Base-by-base conservation (phyloP, 2,888 invertebrate species). In the Zootermopsis nevadensis region DNA sequence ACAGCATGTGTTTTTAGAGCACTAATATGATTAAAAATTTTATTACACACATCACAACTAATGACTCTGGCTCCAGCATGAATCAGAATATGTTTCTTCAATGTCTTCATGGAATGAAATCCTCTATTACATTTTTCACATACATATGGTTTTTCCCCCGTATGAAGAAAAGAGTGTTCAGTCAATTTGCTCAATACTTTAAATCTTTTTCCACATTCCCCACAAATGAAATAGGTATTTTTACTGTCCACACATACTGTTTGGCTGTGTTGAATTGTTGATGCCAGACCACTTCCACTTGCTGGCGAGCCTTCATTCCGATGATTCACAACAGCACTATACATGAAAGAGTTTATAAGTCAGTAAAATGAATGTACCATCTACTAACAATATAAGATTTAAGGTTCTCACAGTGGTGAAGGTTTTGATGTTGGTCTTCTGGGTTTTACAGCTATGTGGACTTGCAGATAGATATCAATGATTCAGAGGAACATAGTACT, bases 61-160 rank as follows among this genome's bases (percentile, higher is more conserved):
- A 33, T 22, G 33, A 33, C 33, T 15, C 33, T 74, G 8, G 31
- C 74, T 33, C 74, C 74, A 22, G 74, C 38, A 38, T 74, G 74
- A 74, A 38, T 74, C 8, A 35, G 74, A 24, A 74, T 35, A 74
- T 74, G 74, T 74, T 38, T 35, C 12, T 35, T 74, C 38, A 74
- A 38, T 38, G 35, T 38, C 8, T n/a, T 38, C 38, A 31, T 74
- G 8, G 31, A n/a, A 35, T 24, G 15, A 27, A 74, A 74, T 74
- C 35, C 38, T 42, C 33, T 74, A 33, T 35, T 38, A 38, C 74
- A 74, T 31, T 33, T 74, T 10, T 74, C 74, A 38, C 74, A 74
- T 8, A n/a, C n/a, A n/a, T 74, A 74, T 4, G 74, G 74, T 42
- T 7, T n/a, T 38, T 74, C 74, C 7, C 74, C 74, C 10, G 74